These are phyloP conservation scores for Micropoecilia bifurca DNA, from an alignment of 2,797 vertebrate genomes.

Conservation along the genomic window DNA sequence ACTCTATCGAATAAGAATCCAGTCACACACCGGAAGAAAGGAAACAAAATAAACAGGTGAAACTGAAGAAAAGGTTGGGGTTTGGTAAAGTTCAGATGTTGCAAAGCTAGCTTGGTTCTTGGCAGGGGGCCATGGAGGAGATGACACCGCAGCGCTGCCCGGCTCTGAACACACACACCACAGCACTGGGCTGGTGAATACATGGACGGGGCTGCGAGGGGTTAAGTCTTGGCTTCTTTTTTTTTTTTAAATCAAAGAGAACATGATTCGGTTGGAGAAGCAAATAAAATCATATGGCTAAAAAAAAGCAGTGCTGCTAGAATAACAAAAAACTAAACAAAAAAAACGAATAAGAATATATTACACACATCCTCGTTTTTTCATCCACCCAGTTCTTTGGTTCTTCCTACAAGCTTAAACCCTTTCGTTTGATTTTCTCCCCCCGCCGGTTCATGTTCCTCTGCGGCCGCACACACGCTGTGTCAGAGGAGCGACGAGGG, in stretches of 20 bases:
- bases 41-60: constrained; percentile 64
- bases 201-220: constrained; percentile 28
- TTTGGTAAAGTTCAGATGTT: constrained; percentile 73
- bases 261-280: constrained; percentile 34
- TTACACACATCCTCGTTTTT: constrained; percentile 24
- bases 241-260: constrained; percentile 35
- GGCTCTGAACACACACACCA: constrained; percentile 74
- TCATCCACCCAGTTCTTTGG: neutral
- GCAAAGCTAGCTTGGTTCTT: constrained; percentile 70
- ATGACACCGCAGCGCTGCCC: constrained; percentile 77
- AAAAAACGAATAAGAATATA: constrained; percentile 4
- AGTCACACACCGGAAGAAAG: constrained; percentile 56
- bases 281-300: constrained; percentile 33
- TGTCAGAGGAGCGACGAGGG: constrained; percentile 51
- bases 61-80: constrained; percentile 71
- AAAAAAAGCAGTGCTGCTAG: constrained; percentile 47
- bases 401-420: constrained; percentile 4
- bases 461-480: constrained; percentile 60
- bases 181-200: constrained; percentile 74
- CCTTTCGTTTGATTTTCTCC: constrained; percentile 23
- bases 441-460: constrained; percentile 24
- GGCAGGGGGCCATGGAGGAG: constrained; percentile 69
- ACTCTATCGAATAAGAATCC: constrained; percentile 63
- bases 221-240: constrained; percentile 24
- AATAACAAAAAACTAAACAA: constrained; percentile 6